Conservation (phyloP, 2,888 invertebrate genomes). For the Tinea pellionella region DNA sequence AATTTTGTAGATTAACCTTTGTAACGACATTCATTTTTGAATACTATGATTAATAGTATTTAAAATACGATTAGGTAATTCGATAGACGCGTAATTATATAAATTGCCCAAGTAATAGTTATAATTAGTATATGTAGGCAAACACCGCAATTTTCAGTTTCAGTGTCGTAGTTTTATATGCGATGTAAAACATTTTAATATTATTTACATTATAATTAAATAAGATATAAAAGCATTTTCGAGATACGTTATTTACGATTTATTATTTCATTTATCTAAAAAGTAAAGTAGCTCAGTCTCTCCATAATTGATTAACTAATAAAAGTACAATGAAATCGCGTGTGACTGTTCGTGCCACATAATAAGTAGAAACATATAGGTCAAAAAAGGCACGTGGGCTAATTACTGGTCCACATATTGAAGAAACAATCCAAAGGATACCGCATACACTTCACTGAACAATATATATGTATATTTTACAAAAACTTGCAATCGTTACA, state of each 20-base stretch:
- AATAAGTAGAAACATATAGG: constrained; percentile 12
- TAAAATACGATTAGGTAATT: too few relatives aligned
- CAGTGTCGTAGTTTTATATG: too few relatives aligned
- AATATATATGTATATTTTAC: background rate
- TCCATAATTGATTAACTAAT: constrained; percentile 45
- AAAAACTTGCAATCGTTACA: background rate
- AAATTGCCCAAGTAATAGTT: too few relatives aligned
- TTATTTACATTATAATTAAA: too few relatives aligned
- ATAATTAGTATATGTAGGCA: too few relatives aligned
- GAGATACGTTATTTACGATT: background rate
- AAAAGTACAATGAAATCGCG: constrained; percentile 27
- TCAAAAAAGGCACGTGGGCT: constrained; percentile 23
- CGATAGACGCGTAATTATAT: too few relatives aligned
- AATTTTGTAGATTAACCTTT: background rate
- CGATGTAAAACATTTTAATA: too few relatives aligned
- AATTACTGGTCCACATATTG: constrained; percentile 12
- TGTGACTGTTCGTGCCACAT: constrained; percentile 11
- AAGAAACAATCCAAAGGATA: background rate
- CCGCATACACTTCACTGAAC: constrained; percentile 14
- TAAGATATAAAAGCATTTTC: too few relatives aligned
- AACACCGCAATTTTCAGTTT: too few relatives aligned
- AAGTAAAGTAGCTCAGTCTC: background rate
- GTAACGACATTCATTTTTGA: background rate
- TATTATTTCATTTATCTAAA: background rate
- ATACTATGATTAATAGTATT: too few relatives aligned